These are phyloP conservation scores for Anoplius nigerrimus DNA, from an alignment of 2,888 invertebrate species.

Conservation along the genomic window DNA sequence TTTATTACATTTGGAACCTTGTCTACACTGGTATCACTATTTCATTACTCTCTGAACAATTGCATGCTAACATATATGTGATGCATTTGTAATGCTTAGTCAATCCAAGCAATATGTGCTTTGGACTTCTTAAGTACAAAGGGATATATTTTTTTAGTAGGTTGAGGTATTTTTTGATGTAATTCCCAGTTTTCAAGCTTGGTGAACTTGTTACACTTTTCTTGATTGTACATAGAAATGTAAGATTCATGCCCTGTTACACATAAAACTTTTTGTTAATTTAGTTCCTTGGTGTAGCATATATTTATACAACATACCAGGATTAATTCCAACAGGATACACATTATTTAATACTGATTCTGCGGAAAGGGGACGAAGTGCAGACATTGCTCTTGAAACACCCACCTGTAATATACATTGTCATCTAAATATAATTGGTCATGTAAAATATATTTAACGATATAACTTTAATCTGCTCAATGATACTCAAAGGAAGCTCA, in stretches of 20 bases:
- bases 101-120: conserved; percentile 57
- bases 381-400: conserved; percentile 85
- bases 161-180: conserved; percentile 27
- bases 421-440: too few species aligned
- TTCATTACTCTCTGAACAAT: too few species aligned
- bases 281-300: too few species aligned
- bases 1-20: too few species aligned
- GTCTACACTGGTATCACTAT: too few species aligned
- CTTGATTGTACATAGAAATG: conserved; percentile 58
- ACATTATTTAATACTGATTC: conserved; percentile 75
- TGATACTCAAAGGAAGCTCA: too few species aligned
- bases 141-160: conserved; percentile 26
- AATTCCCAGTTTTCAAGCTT: conserved; percentile 36
- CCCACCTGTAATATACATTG: conserved; percentile 75
- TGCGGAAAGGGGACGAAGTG: conserved; percentile 80
- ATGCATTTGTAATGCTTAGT: conserved; percentile 43
- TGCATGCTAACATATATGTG: too few species aligned
- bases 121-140: conserved; percentile 21
- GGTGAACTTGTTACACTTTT: conserved; percentile 26
- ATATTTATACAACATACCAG: conserved; percentile 77
- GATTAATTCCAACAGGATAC: conserved; percentile 82
- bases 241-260: conserved; percentile 69
- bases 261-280: background rate
- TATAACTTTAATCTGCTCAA: too few species aligned
- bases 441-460: too few species aligned